These are phyloP conservation scores for Hyperopisus bebe DNA, from an alignment of 2,113 vertebrate species.

Conservation along the genomic window DNA sequence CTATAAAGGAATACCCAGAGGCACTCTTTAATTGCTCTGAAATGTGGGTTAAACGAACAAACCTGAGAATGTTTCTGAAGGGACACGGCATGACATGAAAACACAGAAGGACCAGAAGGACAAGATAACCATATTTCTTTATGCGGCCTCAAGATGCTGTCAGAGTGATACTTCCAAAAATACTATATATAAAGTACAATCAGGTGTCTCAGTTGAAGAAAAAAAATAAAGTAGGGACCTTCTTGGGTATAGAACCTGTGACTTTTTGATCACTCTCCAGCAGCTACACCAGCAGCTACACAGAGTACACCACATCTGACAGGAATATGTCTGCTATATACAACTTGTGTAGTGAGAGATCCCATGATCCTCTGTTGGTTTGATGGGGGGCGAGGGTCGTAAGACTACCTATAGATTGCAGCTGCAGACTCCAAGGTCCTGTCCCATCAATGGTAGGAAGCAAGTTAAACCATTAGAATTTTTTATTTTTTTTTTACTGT, in stretches of 20 bases:
- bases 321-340: background rate
- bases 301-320: background rate
- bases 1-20: conserved; percentile 58
- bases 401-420: background rate
- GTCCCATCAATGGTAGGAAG: background rate
- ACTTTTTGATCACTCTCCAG: background rate
- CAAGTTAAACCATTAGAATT: background rate
- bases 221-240: background rate
- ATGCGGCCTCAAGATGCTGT: background rate
- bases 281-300: background rate
- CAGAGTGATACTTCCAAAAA: background rate
- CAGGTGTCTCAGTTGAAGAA: background rate
- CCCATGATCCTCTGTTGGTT: background rate
- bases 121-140: conserved; percentile 14
- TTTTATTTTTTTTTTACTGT: background rate
- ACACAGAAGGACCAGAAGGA: conserved; percentile 10
- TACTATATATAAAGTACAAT: background rate
- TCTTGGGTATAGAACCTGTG: background rate
- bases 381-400: background rate
- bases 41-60: conserved; percentile 35
- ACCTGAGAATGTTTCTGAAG: conserved; percentile 42
- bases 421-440: background rate
- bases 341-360: background rate
- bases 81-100: conserved; percentile 15
- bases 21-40: conserved; percentile 45